phyloP scores from a whole-genome alignment of 2,113 vertebrate species.

The Tylochromis polylepis region DNA sequence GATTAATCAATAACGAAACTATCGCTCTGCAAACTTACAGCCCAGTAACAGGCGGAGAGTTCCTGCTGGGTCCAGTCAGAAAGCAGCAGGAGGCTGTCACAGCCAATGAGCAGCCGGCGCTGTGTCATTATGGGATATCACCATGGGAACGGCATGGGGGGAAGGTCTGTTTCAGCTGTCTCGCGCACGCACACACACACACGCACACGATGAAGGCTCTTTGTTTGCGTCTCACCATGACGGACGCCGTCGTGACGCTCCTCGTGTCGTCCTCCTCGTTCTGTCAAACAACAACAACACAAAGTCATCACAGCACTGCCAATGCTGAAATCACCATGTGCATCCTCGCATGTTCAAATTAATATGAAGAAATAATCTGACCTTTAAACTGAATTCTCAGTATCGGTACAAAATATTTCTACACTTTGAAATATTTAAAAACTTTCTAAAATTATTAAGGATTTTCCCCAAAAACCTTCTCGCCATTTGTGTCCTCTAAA shows the following conservation, averaged over 20 bases:
- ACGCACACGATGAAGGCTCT: neutral
- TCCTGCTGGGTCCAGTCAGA: conserved; percentile 6
- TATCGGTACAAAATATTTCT: neutral
- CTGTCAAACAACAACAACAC: conserved; percentile 27
- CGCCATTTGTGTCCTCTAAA: neutral
- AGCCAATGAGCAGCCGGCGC: neutral
- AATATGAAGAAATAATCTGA: neutral
- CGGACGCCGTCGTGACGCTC: conserved; percentile 54
- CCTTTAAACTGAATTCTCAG: neutral
- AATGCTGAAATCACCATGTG: neutral
- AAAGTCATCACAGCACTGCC: neutral
- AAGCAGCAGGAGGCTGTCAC: neutral
- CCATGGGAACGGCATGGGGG: neutral
- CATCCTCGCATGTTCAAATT: no score
- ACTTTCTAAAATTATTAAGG: neutral
- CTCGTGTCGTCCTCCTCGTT: conserved; percentile 54
- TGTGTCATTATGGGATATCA: neutral
- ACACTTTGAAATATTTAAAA: neutral
- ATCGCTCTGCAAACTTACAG: neutral
- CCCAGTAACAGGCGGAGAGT: neutral
- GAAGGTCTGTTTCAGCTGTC: neutral
- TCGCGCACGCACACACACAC: neutral
- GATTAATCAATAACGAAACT: accelerated
- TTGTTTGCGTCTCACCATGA: conserved; percentile 32
- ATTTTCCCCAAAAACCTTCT: no score